A percentile compares a stretch with the other conserved stretches of the same genome.
phyloP scores from a whole-genome alignment of 1,140 invertebrate genomes.

The Aphelinus certus region DNA sequence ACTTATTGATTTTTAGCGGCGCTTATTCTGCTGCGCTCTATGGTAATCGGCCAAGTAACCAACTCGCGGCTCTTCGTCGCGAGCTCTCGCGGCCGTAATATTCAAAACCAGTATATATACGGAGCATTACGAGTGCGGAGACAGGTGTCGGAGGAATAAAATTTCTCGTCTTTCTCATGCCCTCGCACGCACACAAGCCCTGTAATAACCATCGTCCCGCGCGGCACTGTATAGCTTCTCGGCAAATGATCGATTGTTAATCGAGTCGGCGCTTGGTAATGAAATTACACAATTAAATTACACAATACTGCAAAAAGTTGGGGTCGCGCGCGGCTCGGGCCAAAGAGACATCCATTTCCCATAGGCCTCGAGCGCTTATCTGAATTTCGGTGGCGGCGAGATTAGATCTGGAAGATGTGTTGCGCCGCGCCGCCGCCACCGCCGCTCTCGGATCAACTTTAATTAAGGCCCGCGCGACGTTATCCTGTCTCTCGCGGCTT shows the following conservation, averaged over 20 bases:
- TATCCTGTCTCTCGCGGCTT: neutral
- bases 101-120: too few relatives aligned
- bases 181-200: too few relatives aligned
- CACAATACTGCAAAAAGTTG: neutral
- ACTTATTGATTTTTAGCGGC: neutral
- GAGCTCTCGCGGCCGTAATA: too few relatives aligned
- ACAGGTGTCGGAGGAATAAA: too few relatives aligned
- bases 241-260: neutral
- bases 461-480: constrained; percentile 20
- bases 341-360: neutral
- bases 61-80: too few relatives aligned
- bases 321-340: too few relatives aligned
- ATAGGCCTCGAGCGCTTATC: neutral
- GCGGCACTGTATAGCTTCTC: too few relatives aligned
- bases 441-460: constrained; percentile 5
- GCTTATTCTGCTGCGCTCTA: too few relatives aligned
- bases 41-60: too few relatives aligned
- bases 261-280: neutral
- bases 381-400: constrained; percentile 18
- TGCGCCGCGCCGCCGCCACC: neutral
- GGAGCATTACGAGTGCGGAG: too few relatives aligned
- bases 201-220: too few relatives aligned
- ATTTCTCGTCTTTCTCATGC: too few relatives aligned
- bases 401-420: constrained; percentile 27
- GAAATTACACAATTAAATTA: constrained; percentile 16